Evolutionary conservation across 2,797 vertebrate genomes (phyloP).

Genomic region (Alauda arvensis): DNA sequence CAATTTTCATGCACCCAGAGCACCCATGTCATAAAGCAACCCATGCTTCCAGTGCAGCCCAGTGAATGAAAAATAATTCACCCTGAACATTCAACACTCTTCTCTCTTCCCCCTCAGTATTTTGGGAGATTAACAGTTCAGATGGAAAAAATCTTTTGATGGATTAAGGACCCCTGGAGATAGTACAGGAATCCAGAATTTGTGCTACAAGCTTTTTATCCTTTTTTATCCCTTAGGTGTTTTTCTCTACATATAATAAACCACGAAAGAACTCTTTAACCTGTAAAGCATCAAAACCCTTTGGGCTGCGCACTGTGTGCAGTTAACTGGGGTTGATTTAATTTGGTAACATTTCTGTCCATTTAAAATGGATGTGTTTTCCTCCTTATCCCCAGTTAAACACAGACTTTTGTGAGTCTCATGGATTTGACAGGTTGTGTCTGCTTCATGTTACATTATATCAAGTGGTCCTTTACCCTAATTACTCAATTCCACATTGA

Average conservation of each 20-base stretch:
- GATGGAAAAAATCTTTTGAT: constrained; percentile 3
- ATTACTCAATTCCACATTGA: background rate
- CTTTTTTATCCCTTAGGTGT: constrained; percentile 10
- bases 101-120: background rate
- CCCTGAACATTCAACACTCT: background rate
- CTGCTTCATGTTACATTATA: background rate
- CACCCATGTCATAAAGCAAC: background rate
- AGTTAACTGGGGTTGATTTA: background rate
- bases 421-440: background rate
- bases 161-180: constrained; percentile 31
- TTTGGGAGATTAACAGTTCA: constrained; percentile 24
- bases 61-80: background rate
- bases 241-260: background rate
- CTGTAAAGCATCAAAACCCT: background rate
- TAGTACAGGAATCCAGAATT: background rate
- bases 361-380: background rate
- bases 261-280: background rate
- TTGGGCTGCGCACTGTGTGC: background rate
- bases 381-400: background rate
- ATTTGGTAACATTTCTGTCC: background rate
- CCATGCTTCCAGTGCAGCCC: background rate
- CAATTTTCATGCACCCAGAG: background rate
- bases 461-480: background rate
- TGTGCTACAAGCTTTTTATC: constrained; percentile 1
- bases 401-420: background rate